Conservation (phyloP, 2,113 vertebrate species). For the Apodemus sylvaticus region DNA sequence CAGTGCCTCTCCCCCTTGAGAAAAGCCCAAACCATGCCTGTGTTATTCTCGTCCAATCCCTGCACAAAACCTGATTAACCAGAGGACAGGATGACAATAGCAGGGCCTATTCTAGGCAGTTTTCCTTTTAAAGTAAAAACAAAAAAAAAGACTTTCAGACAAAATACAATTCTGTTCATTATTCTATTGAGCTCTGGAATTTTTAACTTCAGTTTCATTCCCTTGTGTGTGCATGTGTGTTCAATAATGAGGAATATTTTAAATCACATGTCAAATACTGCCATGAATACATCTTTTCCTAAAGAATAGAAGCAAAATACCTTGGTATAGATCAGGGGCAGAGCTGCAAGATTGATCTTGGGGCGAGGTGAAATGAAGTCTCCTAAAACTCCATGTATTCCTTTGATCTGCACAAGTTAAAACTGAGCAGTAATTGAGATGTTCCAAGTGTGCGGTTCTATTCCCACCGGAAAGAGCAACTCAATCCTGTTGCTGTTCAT, state of each 20-base stretch:
- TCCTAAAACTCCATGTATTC: background rate
- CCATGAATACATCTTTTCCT: background rate
- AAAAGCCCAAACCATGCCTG: background rate
- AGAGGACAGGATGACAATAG: background rate
- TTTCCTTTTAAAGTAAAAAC: conserved; percentile 6
- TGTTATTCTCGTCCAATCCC: background rate
- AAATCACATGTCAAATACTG: background rate
- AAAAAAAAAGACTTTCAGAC: conserved; percentile 36
- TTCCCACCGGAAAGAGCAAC: conserved; percentile 14
- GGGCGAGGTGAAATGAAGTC: background rate
- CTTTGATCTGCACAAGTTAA: background rate
- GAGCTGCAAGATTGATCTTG: background rate
- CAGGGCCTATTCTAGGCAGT: conserved; percentile 45
- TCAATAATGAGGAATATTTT: background rate
- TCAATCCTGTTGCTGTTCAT: background rate
- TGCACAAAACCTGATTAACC: conserved; percentile 46
- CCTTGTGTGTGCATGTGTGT: background rate
- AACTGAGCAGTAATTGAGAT: background rate
- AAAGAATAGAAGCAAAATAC: conserved; percentile 9
- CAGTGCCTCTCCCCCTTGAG: background rate
- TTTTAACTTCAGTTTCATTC: conserved; percentile 21
- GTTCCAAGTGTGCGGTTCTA: background rate
- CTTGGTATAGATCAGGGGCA: background rate
- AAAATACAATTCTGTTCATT: conserved; percentile 36
- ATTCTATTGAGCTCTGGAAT: conserved; percentile 35